Evolutionary conservation across 2,888 invertebrate genomes (phyloP), one percentile per base, ranked within the genome.

Genomic region (Nomada fucata): DNA sequence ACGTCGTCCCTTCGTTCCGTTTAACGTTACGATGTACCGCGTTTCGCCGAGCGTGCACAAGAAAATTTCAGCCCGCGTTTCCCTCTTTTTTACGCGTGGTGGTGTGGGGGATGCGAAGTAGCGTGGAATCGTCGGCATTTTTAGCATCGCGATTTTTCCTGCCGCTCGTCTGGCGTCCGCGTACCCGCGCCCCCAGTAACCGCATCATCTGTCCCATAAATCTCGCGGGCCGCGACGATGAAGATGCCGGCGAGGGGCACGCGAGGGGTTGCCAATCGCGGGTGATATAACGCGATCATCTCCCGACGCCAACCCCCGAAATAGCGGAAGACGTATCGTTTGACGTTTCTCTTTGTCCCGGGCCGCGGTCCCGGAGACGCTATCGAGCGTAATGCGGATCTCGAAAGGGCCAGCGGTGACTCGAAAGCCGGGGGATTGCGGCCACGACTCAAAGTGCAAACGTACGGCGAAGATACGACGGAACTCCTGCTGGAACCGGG

Each of bases 401-500:
- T 64, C 47, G 73, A 79, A 81, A 81, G 69, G 79, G 81, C 59
- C 72, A 74, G 60, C 73, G 73, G 78, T 64, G 68, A 73, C 79
- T 81, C 47, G 79, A 42, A 73, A 65, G 79, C 68, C 60, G n/a
- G 64, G 42, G 81, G 75, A 68, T 74, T 76, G 81, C 77, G 78
- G 78, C 84, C 68, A 68, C 79, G 74, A 79, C 79, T 85, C 82
- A 85, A 86, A 87, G 82, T 82, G 86, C 85, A 79, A 80, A 85
- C 86, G 85, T 78, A 76, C 76, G 82, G 82, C 79, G 83, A 79
- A 82, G 88, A 81, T 75, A 80, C 85, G 88, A 86, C 82, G 88
- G 85, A 85, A 86, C 79, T 87, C 83, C 79, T 84, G 85, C 83
- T 87, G 78, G 90, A 88, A 90, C 85, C 84, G 83, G 86, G 82